Base-by-base conservation (phyloP, 2,113 vertebrate species). In the Atlantisia rogersi region DNA sequence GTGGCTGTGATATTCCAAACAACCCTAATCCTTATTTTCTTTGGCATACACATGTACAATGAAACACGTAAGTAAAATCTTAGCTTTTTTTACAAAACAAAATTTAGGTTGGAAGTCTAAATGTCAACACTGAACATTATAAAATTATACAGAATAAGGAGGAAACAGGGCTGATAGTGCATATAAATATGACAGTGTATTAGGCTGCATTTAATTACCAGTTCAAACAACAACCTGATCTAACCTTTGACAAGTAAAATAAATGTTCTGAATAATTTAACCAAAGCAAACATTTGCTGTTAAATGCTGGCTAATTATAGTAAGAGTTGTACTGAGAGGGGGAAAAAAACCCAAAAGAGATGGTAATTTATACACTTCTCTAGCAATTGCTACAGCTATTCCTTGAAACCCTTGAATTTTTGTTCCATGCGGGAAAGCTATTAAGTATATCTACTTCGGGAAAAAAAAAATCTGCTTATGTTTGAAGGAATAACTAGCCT, bases 211-310 rank as follows among this genome's bases (percentile, higher is more conserved):
- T 98, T 98, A 98, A 98, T 98, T 97, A 98, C 95, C 95, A 97
- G 96, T 97, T 98, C 98, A 98, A 98, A 98, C 97, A 98, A 98
- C 97, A 98, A 98, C 98, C 98, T 98, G 97, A 98, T 98, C 97
- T 98, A 97, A 98, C 97, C 97, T 98, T 96, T 98, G 98, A 98
- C 98, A 98, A 98, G 97, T 97, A 97, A 98, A 98, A 98, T 98
- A 98, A 98, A 98, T 98, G 98, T 98, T 98, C 97, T 98, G 98
- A 98, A 98, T 98, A 98, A 98, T 98, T 98, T 97, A 98, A 98
- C 98, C 97, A 98, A 98, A 98, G 97, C 96, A 99, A 98, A 98
- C 98, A 98, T 98, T 98, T 98, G 97, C 97, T 98, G 98, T 98
- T 99, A 98, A 97, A 98, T 98, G 98, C 92, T 96, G 97, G 96